Evolutionary conservation across 1,140 invertebrate species (phyloP).

Genomic region (Berghia stephanieae): DNA sequence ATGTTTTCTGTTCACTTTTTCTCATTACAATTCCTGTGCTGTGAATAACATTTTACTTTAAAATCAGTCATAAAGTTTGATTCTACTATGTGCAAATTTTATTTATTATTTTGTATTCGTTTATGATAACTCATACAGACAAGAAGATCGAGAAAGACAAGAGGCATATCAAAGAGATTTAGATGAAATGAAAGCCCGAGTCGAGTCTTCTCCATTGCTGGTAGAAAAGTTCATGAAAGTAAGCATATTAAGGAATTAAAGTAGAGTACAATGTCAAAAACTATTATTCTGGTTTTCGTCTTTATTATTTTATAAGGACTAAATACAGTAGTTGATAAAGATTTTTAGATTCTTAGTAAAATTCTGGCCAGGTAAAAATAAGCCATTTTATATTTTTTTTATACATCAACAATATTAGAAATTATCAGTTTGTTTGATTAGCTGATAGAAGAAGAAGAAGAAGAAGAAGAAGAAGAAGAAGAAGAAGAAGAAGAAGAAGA

Average conservation of each 20-base stretch:
- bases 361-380: neutral
- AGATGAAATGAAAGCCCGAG: constrained; percentile 49
- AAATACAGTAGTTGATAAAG: too few relatives aligned
- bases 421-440: neutral
- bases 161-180: constrained; percentile 54
- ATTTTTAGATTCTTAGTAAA: neutral
- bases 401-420: neutral
- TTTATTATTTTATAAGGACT: neutral
- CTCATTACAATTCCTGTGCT: neutral
- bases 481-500: too few relatives aligned
- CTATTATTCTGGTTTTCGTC: neutral
- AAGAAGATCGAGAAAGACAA: constrained; percentile 46
- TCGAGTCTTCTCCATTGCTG: constrained; percentile 51
- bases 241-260: constrained; percentile 5
- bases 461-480: too few relatives aligned
- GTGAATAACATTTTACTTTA: neutral
- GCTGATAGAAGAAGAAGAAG: too few relatives aligned
- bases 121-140: constrained; percentile 38
- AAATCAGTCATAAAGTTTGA: neutral
- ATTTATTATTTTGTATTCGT: neutral
- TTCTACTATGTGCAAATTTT: neutral
- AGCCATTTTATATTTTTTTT: neutral
- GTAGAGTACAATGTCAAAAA: constrained; percentile 2
- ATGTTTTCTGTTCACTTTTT: neutral
- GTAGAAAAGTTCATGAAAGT: constrained; percentile 56